These are phyloP conservation scores for Formica aserva DNA, from an alignment of 2,888 invertebrate species.

Conservation along the genomic window DNA sequence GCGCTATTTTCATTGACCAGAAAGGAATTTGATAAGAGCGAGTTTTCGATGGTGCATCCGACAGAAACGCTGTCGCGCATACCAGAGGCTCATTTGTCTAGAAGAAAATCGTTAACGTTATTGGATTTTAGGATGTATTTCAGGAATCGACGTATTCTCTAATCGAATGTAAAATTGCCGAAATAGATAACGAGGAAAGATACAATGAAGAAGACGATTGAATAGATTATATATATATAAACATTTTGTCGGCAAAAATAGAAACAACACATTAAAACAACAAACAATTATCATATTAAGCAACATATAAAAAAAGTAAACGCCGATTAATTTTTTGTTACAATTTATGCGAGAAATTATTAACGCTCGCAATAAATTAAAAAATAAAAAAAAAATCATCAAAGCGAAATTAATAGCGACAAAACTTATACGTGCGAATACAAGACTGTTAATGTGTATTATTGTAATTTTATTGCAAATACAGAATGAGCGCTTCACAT, in stretches of 20 bases:
- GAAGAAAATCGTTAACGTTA: conserved; percentile 72
- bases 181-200: neutral
- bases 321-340: neutral
- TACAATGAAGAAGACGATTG: neutral
- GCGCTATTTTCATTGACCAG: conserved; percentile 56
- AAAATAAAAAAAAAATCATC: conserved; percentile 23
- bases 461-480: conserved; percentile 69
- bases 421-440: conserved; percentile 56
- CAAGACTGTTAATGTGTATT: conserved; percentile 56
- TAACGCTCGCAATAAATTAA: neutral
- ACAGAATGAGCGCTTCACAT: conserved; percentile 55
- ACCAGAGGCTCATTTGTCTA: conserved; percentile 66
- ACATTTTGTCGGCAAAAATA: neutral
- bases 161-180: conserved; percentile 34
- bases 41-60: conserved; percentile 40
- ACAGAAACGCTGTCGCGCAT: conserved; percentile 57
- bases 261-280: neutral
- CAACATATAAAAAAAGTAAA: neutral
- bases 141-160: conserved; percentile 6
- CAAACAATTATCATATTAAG: conserved; percentile 16
- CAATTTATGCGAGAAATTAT: neutral
- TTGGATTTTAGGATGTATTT: conserved; percentile 67
- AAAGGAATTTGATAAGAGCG: conserved; percentile 68
- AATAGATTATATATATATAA: neutral
- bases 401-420: conserved; percentile 21